Base-by-base conservation (phyloP, 2,797 vertebrate genomes). In the Centropyge bicolor region DNA sequence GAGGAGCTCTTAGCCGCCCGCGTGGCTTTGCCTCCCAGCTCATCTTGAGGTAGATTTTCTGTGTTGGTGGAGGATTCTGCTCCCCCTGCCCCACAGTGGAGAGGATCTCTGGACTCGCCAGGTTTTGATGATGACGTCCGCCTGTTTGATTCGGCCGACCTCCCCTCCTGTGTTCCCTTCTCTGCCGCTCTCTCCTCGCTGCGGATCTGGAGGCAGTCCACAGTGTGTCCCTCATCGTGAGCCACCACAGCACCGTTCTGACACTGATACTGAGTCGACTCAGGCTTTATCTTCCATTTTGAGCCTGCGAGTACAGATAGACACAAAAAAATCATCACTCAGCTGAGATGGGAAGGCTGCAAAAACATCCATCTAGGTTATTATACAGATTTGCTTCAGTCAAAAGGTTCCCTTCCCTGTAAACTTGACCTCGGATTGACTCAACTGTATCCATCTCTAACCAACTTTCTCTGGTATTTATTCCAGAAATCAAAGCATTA, bases 21-120 rank as follows among this genome's bases (percentile, higher is more conserved):
- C 0, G 61, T 48, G 55, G 86, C 84, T 92, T 95, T 96, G 81
- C 70, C 60, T 48, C 92, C 92, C 19, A 87, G 93, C 75, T 96
- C 96, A 51, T 96, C 95, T 62, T 95, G 95, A 95, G 94, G 94
- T 94, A 95, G 92, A 65, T 84, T 91, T 85, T 96, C 95, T 5
- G 84, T 45, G 56, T 73, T 48, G 2, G 62, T 14, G 1, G 88
- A 74, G 70, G 85, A 60, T 13, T 95, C 95, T 1, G 80, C 56
- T 31, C 78, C 90, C 38, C 69, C 86, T 1, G 84, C 48, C 45
- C 82, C 82, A 14, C 86, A 62, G 19, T 78, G 78, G 36, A 76
- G 84, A 31, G 60, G 41, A 36, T 95, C 94, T 76, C 83, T 92
- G 84, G 89, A 64, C 74, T 95, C 95, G 6, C 57, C 51, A 13